Conservation (phyloP, 2,888 invertebrate species). For the Tachina fera region DNA sequence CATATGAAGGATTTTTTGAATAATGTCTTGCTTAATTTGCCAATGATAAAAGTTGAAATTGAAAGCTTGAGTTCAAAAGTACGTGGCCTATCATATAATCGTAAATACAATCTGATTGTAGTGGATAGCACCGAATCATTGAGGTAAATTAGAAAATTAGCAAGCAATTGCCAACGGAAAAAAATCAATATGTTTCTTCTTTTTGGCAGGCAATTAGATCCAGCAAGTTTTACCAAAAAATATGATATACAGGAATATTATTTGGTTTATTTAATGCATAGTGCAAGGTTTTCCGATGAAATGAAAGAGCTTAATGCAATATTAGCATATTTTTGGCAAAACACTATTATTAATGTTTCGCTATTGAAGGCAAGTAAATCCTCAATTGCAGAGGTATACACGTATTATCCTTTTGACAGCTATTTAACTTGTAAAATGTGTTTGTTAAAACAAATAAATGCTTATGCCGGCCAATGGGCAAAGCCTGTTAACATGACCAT, state of each 20-base stretch:
- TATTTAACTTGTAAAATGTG: slow-evolving; percentile 57
- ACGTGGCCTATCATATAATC: slow-evolving; percentile 36
- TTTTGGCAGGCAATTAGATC: slow-evolving; percentile 63
- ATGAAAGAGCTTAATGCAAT: slow-evolving; percentile 38
- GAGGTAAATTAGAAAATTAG: slow-evolving; percentile 47
- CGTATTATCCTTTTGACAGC: slow-evolving; percentile 71
- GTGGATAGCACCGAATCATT: slow-evolving; percentile 63
- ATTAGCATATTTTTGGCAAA: slow-evolving; percentile 72
- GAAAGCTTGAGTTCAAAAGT: slow-evolving; percentile 39
- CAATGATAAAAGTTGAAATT: slow-evolving; percentile 68
- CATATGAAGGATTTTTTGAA: slow-evolving; percentile 66
- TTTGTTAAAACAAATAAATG: slow-evolving; percentile 59
- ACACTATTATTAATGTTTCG: slow-evolving; percentile 73
- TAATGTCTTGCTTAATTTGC: slow-evolving; percentile 53
- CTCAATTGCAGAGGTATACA: slow-evolving; percentile 61
- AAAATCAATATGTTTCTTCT: slow-evolving; percentile 38
- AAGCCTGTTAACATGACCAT: slow-evolving; percentile 44
- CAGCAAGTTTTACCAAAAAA: slow-evolving; percentile 55
- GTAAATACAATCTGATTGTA: slow-evolving; percentile 68
- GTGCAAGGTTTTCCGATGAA: slow-evolving; percentile 29
- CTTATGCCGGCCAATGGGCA: slow-evolving; percentile 60
- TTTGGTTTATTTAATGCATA: slow-evolving; percentile 68
- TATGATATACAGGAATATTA: slow-evolving; percentile 73
- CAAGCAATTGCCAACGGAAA: neutral
- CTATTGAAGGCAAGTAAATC: slow-evolving; percentile 61